Conservation (phyloP, 92 coral and sea anemone genomes). For the Blastomussa wellsi region DNA sequence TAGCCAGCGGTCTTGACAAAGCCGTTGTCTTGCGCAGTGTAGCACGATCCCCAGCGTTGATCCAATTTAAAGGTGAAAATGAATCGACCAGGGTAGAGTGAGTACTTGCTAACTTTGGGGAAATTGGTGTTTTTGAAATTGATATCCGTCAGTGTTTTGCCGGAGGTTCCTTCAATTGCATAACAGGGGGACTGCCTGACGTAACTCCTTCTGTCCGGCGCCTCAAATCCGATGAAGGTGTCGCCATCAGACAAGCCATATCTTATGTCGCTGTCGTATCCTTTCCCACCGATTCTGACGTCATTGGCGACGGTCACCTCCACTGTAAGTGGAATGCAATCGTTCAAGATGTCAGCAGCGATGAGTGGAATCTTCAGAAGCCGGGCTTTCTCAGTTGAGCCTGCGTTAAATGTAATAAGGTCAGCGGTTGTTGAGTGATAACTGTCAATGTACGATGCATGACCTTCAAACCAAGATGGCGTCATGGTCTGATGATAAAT, state of each 20-base stretch:
- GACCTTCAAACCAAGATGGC: constrained; percentile 37
- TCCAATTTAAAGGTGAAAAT: constrained; percentile 33
- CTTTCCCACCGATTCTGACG: constrained; percentile 27
- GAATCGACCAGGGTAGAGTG: constrained; percentile 34
- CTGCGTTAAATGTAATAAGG: constrained; percentile 55
- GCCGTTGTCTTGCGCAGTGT: constrained; percentile 49
- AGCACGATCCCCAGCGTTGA: constrained; percentile 53
- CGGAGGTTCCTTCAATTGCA: constrained; percentile 27
- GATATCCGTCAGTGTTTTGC: not conserved
- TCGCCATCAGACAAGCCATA: constrained; percentile 49
- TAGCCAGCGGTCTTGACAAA: constrained; percentile 30
- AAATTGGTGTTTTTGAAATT: constrained; percentile 2
- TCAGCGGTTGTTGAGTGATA: constrained; percentile 36
- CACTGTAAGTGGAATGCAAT: constrained; percentile 33
- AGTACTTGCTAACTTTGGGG: constrained; percentile 11
- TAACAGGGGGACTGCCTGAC: constrained; percentile 17
- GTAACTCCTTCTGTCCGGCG: constrained; percentile 14
- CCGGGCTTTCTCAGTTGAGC: constrained; percentile 29
- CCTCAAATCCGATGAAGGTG: constrained; percentile 36
- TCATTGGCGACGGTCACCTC: constrained; percentile 22
- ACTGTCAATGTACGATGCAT: constrained; percentile 44
- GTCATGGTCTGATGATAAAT: constrained; percentile 43
- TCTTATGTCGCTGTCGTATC: constrained; percentile 24
- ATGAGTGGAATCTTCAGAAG: constrained; percentile 43
- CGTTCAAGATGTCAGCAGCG: constrained; percentile 9